phyloP scores from a whole-genome alignment of 1,140 invertebrate genomes.

The Lasaia peninsularis region DNA sequence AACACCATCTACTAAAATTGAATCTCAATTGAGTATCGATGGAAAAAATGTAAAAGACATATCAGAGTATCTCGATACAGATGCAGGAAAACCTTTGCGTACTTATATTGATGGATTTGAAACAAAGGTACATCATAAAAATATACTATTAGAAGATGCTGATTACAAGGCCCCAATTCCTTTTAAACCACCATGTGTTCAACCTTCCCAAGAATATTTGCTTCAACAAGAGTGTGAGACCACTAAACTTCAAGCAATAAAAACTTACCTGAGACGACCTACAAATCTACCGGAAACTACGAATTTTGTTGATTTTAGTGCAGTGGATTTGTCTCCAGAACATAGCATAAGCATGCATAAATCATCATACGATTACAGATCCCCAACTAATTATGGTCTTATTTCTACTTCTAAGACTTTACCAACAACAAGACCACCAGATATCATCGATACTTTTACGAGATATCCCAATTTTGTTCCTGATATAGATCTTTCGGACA shows the following conservation, averaged over 20 bases:
- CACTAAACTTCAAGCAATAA: constrained; percentile 3
- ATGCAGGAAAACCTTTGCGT: constrained; percentile 62
- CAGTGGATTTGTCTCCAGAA: constrained; percentile 26
- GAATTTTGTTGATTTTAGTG: constrained; percentile 51
- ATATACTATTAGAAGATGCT: constrained; percentile 28
- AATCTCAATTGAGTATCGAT: neutral
- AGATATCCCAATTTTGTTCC: constrained; percentile 71
- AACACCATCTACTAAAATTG: neutral
- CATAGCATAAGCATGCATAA: constrained; percentile 21
- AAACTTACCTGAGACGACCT: constrained; percentile 26
- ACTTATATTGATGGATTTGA: constrained; percentile 72
- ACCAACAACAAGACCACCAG: constrained; percentile 43
- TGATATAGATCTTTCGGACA: constrained; percentile 69
- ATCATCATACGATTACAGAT: constrained; percentile 28
- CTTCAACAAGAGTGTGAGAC: constrained; percentile 19
- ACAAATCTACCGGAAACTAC: constrained; percentile 24
- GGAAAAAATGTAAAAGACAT: constrained; percentile 41
- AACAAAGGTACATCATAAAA: constrained; percentile 44
- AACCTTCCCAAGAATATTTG: constrained; percentile 31
- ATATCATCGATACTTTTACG: constrained; percentile 66
- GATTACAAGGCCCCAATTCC: constrained; percentile 31
- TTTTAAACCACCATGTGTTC: constrained; percentile 30
- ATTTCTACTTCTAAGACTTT: constrained; percentile 32
- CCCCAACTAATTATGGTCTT: constrained; percentile 41
- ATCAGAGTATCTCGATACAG: constrained; percentile 64